Evolutionary conservation across 2,113 vertebrate genomes (phyloP).

Genomic region (Dasyprocta punctata): DNA sequence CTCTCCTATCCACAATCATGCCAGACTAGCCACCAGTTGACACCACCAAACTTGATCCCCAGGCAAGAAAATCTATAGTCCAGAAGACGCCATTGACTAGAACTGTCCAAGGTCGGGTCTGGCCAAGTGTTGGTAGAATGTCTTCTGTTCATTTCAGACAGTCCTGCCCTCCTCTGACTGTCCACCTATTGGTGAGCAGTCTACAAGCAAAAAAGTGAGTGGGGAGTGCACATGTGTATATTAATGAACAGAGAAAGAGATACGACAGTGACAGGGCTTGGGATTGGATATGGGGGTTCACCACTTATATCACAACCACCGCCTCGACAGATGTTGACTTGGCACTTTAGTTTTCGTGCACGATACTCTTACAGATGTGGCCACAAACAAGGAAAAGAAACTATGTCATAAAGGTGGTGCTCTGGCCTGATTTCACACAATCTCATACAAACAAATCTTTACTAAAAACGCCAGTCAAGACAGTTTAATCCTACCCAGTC

Average conservation of each 20-base stretch:
- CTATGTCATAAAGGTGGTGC: background rate
- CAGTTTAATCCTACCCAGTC: background rate
- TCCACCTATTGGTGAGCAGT: background rate
- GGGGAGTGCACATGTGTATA: background rate
- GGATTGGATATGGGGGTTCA: background rate
- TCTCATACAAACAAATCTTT: conserved; percentile 33
- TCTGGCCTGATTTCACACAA: background rate
- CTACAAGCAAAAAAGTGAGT: background rate
- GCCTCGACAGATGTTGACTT: background rate
- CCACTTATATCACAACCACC: background rate
- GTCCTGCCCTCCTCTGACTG: background rate
- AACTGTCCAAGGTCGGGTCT: background rate
- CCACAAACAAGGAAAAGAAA: background rate
- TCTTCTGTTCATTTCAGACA: background rate
- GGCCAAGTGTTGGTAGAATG: background rate
- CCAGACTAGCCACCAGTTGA: background rate
- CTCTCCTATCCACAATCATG: background rate
- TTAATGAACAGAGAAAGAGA: background rate
- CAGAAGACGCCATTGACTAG: background rate
- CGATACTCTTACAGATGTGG: background rate
- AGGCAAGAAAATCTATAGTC: background rate
- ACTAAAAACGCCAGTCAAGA: background rate
- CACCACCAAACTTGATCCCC: background rate
- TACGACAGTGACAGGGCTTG: background rate
- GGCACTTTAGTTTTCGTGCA: background rate